A percentile compares a stretch with the other conserved stretches of the same genome.
Conservation (phyloP, 2,888 invertebrate genomes). For the Ischnus inquisitorius region DNA sequence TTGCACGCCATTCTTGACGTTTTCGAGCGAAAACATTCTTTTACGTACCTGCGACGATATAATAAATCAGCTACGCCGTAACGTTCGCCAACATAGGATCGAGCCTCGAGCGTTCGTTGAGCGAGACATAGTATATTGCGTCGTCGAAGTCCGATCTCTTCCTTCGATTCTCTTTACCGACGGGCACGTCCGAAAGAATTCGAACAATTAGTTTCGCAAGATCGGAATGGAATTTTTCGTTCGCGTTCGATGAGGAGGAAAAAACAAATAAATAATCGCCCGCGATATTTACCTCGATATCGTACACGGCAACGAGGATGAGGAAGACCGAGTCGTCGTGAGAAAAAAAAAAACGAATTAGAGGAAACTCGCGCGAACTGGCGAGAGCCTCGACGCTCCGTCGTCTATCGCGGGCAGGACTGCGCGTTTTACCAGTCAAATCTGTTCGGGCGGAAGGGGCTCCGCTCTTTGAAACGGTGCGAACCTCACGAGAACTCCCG, state of each 20-base stretch:
- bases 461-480: conserved; percentile 29
- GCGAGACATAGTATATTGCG: background rate
- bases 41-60: background rate
- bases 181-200: background rate
- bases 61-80: too few species aligned
- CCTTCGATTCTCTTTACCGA: too few species aligned
- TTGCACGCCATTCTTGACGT: background rate
- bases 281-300: background rate
- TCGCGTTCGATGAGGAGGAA: too few species aligned
- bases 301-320: background rate
- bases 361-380: background rate
- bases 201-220: background rate
- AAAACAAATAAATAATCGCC: background rate
- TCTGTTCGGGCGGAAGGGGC: conserved; percentile 15
- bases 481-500: conserved; percentile 7
- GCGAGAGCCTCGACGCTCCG: background rate
- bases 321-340: background rate
- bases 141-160: background rate
- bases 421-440: conserved; percentile 2
- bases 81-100: too few species aligned
- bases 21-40: background rate
- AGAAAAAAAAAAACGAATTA: background rate
- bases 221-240: too few species aligned
- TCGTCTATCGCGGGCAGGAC: background rate
- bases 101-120: too few species aligned